Percentiles rank a stretch among this genome's conserved stretches.
These are phyloP conservation scores for Sphecodes monilicornis DNA, from an alignment of 2,888 invertebrate genomes.

Conservation along the genomic window DNA sequence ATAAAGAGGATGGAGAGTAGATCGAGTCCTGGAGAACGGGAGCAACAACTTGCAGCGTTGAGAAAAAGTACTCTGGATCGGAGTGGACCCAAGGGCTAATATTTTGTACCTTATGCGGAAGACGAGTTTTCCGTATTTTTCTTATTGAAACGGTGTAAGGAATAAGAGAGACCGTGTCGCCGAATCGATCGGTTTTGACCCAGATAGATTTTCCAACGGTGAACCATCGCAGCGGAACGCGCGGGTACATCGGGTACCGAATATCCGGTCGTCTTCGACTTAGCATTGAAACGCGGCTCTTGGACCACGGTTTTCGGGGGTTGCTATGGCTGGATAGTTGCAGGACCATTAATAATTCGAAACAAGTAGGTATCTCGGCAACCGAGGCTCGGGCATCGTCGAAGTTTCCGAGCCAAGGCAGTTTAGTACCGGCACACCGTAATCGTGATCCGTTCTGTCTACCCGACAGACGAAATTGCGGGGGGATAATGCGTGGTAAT, in stretches of 20 bases:
- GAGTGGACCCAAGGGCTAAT: too few relatives aligned
- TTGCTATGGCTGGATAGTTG: neutral
- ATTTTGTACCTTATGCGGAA: too few relatives aligned
- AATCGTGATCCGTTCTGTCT: constrained; percentile 23
- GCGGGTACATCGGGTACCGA: neutral
- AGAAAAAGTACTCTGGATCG: too few relatives aligned
- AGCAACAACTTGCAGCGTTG: too few relatives aligned
- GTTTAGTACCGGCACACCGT: constrained; percentile 13
- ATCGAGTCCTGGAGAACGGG: too few relatives aligned
- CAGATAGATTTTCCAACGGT: neutral
- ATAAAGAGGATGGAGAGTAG: too few relatives aligned
- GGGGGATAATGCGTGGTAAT: constrained; percentile 23
- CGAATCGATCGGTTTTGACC: constrained; percentile 7
- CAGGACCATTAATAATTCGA: constrained; percentile 16
- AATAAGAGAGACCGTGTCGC: too few relatives aligned
- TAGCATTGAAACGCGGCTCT: neutral
- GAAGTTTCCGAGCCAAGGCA: neutral
- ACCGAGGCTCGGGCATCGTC: constrained; percentile 1
- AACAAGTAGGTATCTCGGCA: constrained; percentile 10
- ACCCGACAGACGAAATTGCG: constrained; percentile 3
- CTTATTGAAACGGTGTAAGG: too few relatives aligned
- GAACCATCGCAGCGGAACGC: neutral
- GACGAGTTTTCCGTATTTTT: too few relatives aligned
- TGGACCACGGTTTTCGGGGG: neutral
- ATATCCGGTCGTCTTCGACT: neutral